Evolutionary conservation across 2,113 vertebrate species (phyloP).

Genomic region (Dunckerocampus dactyliophorus): DNA sequence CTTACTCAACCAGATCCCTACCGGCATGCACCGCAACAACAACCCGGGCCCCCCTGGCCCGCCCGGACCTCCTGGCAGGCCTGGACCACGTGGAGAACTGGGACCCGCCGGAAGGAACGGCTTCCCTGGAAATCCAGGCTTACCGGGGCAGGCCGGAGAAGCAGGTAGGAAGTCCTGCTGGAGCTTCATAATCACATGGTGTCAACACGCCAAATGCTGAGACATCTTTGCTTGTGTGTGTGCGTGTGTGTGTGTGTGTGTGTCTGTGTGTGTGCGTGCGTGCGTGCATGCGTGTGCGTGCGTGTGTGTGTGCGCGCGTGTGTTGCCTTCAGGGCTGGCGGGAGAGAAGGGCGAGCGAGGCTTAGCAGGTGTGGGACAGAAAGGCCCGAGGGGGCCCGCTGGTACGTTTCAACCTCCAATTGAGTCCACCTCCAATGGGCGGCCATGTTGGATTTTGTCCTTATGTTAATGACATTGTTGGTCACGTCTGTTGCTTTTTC

Average conservation of each 20-base stretch:
- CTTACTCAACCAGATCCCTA: constrained; percentile 94
- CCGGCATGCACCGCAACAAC: constrained; percentile 78
- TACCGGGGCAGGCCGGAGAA: constrained; percentile 86
- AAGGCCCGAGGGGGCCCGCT: constrained; percentile 83
- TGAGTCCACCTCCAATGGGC: background rate
- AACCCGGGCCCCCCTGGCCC: constrained; percentile 87
- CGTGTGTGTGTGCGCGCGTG: too few species aligned
- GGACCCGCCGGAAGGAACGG: constrained; percentile 84
- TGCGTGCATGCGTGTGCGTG: too few species aligned
- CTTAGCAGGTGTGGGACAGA: constrained; percentile 74
- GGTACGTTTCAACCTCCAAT: constrained; percentile 64
- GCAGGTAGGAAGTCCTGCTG: constrained; percentile 72
- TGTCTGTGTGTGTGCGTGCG: background rate
- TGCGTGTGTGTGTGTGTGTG: background rate
- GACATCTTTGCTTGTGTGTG: too few species aligned
- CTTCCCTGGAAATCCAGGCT: constrained; percentile 86
- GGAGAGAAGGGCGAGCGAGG: constrained; percentile 95
- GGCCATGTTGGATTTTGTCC: background rate
- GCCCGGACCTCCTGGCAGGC: constrained; percentile 77
- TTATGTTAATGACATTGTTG: background rate
- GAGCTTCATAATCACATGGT: too few species aligned
- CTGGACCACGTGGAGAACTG: constrained; percentile 84
- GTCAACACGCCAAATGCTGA: too few species aligned
- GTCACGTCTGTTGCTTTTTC: background rate
- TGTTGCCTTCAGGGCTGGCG: constrained; percentile 71